Base-by-base conservation (phyloP, 2,113 vertebrate species). In the Hippoglossus stenolepis region DNA sequence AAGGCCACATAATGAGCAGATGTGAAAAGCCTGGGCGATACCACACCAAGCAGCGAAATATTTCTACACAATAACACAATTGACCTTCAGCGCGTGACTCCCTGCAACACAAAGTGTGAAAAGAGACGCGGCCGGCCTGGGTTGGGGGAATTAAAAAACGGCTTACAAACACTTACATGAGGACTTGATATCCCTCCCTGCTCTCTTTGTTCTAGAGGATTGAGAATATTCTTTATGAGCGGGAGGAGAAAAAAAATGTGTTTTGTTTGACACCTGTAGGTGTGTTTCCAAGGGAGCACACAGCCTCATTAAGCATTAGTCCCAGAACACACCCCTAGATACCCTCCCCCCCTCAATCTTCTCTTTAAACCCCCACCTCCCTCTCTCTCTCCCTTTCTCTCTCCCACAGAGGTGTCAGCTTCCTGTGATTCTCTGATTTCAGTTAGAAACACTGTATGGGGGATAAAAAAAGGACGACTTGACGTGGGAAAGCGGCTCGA, bases 391-490 rank as follows among this genome's bases (percentile, higher is more conserved):
- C 73, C n/a, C n/a, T n/a, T n/a, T 35, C 73, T 15, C 53, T 18
- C 57, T 88, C 84, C 89, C 82, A 79, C 81, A 77, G 74, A 86
- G 81, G 93, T 92, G 92, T 93, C 91, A 82, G 81, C 83, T 93
- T 93, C 90, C 92, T 83, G 65, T 14, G 45, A 67, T 85, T 89
- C 75, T 9, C 31, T 31, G 70, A 64, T 53, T 45, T 21, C 24
- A 75, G 23, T 35, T 9, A 43, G 65, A 77, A 69, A n/a, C 7
- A 38, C 17, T 4, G 26, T 38, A 23, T 12, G 5, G 18, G 24
- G 53, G 54, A 28, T 17, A 24, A 53, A 67, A 67, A 14, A 20
- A 6, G n/a, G 20, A 43, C 7, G 23, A 28, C 3, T 24, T 21
- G 70, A 53, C 0, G 12, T 54, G 54, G 20, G 24, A 62, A 64